Base-by-base conservation (phyloP, 2,113 vertebrate genomes). In the Narcine bancroftii region DNA sequence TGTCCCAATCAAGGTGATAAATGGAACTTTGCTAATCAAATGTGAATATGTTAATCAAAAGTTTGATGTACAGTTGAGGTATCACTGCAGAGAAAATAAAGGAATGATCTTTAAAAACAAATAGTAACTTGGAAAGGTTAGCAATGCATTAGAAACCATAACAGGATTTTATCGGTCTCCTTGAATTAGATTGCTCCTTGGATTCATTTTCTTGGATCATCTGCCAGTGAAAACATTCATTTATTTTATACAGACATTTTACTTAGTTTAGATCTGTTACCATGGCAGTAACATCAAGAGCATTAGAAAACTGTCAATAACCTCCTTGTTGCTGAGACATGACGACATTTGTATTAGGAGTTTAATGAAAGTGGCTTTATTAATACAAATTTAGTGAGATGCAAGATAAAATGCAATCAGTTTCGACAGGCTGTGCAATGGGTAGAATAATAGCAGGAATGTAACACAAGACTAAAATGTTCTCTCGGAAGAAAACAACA, bases 381-480 rank as follows among this genome's bases (percentile, higher is more conserved):
- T 66, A 91, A 91, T 42, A 69, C 36, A 91, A 91, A 91, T n/a
- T 39, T 91, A 91, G 56, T 15, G 60, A 65, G 63, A 91, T 91
- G 60, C 21, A 33, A 69, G 63, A 91, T 91, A 91, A 45, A 91
- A 21, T 29, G 39, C 87, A 66, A 91, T 26, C 3, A 17, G 21
- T 21, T 69, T 45, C 15, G 36, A 91, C 15, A 39, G 53, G 24
- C 63, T 45, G 63, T 65, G 39, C 19, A 63, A 45, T 45, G 87
- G 65, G 26, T 89, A 45, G 19, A 89, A 89, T 26, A 36, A 39
- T 66, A 45, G 81, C 50, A 6, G 33, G 33, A 36, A 21, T 66
- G 60, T 69, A 45, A 69, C 39, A 45, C 87, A 91, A 45, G 53
- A 87, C 56, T 63, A 56, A 87, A 66, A 17, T 19, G 26, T 24